Evolutionary conservation across 1,140 invertebrate species (phyloP).

Genomic region (Heliconius eleuchia): DNA sequence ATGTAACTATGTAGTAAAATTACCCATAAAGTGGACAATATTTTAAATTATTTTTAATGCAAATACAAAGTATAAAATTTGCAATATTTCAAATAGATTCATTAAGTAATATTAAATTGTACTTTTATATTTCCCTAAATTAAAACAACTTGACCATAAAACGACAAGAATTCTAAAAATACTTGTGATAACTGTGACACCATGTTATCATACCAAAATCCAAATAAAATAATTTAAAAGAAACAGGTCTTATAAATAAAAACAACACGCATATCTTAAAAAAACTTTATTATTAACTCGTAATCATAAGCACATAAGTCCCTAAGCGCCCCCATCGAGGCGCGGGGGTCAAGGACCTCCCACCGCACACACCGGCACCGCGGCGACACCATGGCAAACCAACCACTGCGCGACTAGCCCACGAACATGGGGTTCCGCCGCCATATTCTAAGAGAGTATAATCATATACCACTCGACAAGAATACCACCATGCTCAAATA

Average conservation of each 20-base stretch:
- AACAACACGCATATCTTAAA: slow-evolving; percentile 13
- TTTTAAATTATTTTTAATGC: no score
- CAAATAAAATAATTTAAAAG: background rate
- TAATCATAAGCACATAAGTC: slow-evolving; percentile 30
- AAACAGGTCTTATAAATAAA: background rate
- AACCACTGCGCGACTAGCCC: slow-evolving; percentile 52
- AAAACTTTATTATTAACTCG: slow-evolving; percentile 33
- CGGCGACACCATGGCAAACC: slow-evolving; percentile 36
- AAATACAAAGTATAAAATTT: no score
- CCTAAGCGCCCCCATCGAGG: slow-evolving; percentile 35
- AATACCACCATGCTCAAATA: slow-evolving; percentile 31
- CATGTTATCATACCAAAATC: background rate
- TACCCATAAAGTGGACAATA: no score
- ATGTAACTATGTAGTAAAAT: no score
- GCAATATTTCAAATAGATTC: no score
- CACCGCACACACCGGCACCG: slow-evolving; percentile 36
- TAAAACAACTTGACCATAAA: no score
- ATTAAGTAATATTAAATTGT: no score
- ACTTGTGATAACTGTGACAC: no score
- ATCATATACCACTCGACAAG: slow-evolving; percentile 30
- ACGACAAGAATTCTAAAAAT: no score
- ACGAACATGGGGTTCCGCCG: slow-evolving; percentile 55
- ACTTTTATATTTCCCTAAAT: no score
- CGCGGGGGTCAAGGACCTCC: slow-evolving; percentile 35
- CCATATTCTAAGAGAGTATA: slow-evolving; percentile 30